A percentile compares a stretch with the other conserved stretches of the same genome.
Conservation (phyloP, 2,797 vertebrate species). For the Bradypodion ventrale region DNA sequence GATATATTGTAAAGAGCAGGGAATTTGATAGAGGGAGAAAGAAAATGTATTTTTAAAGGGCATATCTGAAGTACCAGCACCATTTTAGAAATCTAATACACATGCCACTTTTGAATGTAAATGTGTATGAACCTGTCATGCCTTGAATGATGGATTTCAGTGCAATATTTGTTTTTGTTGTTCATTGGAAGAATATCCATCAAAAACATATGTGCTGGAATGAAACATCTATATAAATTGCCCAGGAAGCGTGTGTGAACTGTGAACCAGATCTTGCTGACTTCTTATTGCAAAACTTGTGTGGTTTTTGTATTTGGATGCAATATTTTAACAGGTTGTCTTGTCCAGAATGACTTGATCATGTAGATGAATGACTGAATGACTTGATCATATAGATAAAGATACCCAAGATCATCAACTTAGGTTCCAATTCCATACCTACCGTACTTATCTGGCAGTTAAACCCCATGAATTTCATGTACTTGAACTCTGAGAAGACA, state of each 20-base stretch:
- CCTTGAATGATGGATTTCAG: neutral
- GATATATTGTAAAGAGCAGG: neutral
- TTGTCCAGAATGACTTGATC: slow-evolving; percentile 19
- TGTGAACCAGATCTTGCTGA: neutral
- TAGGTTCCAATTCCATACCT: neutral
- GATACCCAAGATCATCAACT: neutral
- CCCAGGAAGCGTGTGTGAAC: neutral
- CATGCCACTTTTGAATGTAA: neutral
- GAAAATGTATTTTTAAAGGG: neutral
- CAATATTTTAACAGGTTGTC: neutral
- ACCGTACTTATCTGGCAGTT: neutral
- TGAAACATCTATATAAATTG: neutral
- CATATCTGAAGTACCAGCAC: slow-evolving; percentile 1
- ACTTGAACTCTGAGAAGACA: neutral
- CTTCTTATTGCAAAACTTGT: neutral
- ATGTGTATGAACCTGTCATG: neutral
- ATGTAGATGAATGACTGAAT: too few species aligned
- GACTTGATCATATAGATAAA: slow-evolving; percentile 34
- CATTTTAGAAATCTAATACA: slow-evolving; percentile 5
- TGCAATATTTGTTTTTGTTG: neutral
- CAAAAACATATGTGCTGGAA: neutral
- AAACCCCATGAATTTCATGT: neutral
- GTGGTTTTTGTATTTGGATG: neutral
- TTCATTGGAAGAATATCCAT: slow-evolving; percentile 4
- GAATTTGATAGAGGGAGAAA: neutral